Base-by-base conservation (phyloP, 2,797 vertebrate genomes). In the Xiphophorus birchmanni region DNA sequence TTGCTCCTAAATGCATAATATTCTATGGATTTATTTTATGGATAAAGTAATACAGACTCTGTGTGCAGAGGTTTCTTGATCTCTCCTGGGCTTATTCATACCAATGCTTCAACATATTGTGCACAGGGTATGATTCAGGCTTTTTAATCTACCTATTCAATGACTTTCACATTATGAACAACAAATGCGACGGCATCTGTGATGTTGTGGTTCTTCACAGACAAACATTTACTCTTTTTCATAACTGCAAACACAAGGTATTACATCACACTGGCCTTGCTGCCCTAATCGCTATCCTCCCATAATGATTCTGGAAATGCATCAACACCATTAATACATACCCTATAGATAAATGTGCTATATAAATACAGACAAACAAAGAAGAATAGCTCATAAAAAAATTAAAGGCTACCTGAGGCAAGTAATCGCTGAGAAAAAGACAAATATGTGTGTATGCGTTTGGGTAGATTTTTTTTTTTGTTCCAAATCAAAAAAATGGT, bases 211-310 rank as follows among this genome's bases (percentile, higher is more conserved):
- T 75, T 58, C 13, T 81, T 81, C 60, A n/a, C 12, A 71, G 26
- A 48, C 73, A 86, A 77, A 78, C 32, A 76, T 88, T 82, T 73
- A 69, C 76, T 80, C 73, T 65, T 74, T 91, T 91, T 89, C 82
- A 78, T 84, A 90, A 89, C 86, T 83, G 80, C 73, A 81, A 87
- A 86, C 71, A 80, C 44, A 80, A 84, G 50, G 77, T 75, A 77
- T 89, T 80, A 84, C 81, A 84, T 92, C 80, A 87, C 77, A n/a
- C 26, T 80, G 77, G 50, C 44, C 73, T 76, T 69, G 26, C 73
- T 77, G 76, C 23, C 73, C 79, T 42, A 74, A 63, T 79, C 73
- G 15, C 71, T 48, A 74, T 73, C 45, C 77, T 79, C 40, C 78
- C 21, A 9, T 77, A 45, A 73, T 60, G 58, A 74, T 58, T 79